Conservation (phyloP, 2,113 vertebrate genomes). For the Podiceps cristatus region DNA sequence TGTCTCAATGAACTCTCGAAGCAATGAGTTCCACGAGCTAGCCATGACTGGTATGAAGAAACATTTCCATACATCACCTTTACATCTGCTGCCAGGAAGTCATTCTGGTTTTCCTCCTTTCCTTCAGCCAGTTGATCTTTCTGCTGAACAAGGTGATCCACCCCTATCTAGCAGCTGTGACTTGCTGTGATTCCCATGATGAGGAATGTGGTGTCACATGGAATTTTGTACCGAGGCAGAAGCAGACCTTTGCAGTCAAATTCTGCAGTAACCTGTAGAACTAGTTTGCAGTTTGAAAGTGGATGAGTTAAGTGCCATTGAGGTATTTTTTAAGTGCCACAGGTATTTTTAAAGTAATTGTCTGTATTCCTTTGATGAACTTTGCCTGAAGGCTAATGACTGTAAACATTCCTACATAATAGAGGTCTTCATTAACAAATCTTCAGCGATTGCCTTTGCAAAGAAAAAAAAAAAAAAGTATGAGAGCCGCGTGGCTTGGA, state of each 20-base stretch:
- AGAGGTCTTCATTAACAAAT: constrained; percentile 22
- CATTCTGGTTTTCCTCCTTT: background rate
- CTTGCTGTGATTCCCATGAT: background rate
- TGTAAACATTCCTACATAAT: constrained; percentile 48
- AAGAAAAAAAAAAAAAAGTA: background rate
- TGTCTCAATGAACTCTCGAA: background rate
- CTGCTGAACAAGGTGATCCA: constrained; percentile 23
- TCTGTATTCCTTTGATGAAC: constrained; percentile 45
- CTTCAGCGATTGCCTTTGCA: background rate
- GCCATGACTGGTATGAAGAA: background rate
- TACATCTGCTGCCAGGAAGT: background rate
- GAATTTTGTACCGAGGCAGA: background rate
- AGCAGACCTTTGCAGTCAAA: background rate
- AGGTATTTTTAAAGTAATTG: background rate
- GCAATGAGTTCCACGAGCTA: constrained; percentile 2
- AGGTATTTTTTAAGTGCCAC: background rate
- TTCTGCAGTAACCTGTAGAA: background rate
- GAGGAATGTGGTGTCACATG: constrained; percentile 6
- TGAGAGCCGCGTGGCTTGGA: background rate
- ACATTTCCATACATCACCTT: background rate
- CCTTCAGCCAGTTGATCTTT: background rate
- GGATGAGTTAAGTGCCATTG: background rate
- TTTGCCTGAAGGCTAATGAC: constrained; percentile 39
- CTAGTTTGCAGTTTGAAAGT: constrained; percentile 2
- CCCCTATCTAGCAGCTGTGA: background rate